phyloP scores from a whole-genome alignment of 2,888 invertebrate genomes.

The Drosophila ustulata region DNA sequence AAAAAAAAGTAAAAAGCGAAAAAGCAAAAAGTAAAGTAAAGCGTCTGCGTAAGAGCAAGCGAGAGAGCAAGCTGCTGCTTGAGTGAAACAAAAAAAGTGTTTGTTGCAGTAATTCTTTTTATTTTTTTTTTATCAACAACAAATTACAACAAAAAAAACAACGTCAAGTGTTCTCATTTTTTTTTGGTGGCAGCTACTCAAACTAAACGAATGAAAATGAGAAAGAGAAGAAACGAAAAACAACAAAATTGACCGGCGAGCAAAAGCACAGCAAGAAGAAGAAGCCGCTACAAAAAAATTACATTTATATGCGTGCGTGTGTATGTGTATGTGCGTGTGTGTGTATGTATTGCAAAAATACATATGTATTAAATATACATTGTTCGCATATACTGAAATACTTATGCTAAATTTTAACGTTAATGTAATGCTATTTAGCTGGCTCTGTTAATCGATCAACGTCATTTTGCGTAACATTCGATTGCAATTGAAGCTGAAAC shows the following conservation, averaged over 20 bases:
- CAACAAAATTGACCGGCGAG: slow-evolving; percentile 41
- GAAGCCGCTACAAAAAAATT: not conserved
- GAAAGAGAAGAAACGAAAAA: slow-evolving; percentile 15
- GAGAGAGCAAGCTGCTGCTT: slow-evolving; percentile 33
- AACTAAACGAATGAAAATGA: slow-evolving; percentile 19
- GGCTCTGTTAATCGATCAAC: slow-evolving; percentile 25
- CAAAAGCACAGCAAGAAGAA: slow-evolving; percentile 36
- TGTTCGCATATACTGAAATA: slow-evolving; percentile 2
- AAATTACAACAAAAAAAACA: slow-evolving; percentile 16
- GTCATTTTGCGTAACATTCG: slow-evolving; percentile 31
- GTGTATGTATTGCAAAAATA: slow-evolving; percentile 29
- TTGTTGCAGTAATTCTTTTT: slow-evolving; percentile 40
- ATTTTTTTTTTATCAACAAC: slow-evolving; percentile 6
- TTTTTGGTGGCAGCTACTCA: slow-evolving; percentile 13
- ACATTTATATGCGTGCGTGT: not conserved
- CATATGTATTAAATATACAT: slow-evolving; percentile 1
- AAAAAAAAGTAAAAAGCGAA: slow-evolving; percentile 37
- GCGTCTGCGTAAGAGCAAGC: slow-evolving; percentile 22
- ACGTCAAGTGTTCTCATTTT: slow-evolving; percentile 34
- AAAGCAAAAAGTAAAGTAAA: slow-evolving; percentile 16
- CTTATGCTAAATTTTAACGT: not conserved
- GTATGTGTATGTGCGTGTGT: slow-evolving; percentile 23
- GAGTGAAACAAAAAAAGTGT: slow-evolving; percentile 54
- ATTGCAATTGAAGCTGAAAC: slow-evolving; percentile 13
- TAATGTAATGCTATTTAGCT: slow-evolving; percentile 10